phyloP scores from a whole-genome alignment of 2,888 invertebrate genomes.

The Aethes cnicana region DNA sequence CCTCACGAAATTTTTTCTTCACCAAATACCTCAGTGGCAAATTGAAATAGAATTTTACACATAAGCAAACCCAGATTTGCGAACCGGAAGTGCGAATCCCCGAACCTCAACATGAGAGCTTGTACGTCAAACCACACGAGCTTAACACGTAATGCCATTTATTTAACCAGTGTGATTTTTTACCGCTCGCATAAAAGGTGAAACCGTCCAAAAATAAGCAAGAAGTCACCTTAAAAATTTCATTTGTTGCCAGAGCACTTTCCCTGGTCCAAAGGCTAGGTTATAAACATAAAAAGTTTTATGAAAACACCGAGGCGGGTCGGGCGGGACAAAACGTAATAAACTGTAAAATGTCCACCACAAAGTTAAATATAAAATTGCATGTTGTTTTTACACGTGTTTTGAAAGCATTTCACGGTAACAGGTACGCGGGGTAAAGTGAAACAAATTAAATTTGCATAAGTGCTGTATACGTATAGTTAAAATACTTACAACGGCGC shows the following conservation, averaged over 20 bases:
- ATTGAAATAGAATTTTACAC: too few species aligned
- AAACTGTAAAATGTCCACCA: constrained; percentile 60
- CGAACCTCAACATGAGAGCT: too few species aligned
- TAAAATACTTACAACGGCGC: constrained; percentile 6
- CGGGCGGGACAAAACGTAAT: constrained; percentile 58
- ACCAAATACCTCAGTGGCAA: too few species aligned
- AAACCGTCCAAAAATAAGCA: constrained; percentile 45
- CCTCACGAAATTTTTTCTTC: too few species aligned
- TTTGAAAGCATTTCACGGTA: constrained; percentile 33
- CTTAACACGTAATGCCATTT: neutral
- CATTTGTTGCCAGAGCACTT: constrained; percentile 55
- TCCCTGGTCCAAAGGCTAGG: constrained; percentile 44
- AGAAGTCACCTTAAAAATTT: constrained; percentile 54
- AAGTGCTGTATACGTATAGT: constrained; percentile 23
- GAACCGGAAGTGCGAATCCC: too few species aligned
- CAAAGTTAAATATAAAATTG: constrained; percentile 54
- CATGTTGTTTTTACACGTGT: constrained; percentile 41
- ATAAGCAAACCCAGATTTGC: too few species aligned
- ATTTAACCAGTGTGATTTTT: constrained; percentile 4
- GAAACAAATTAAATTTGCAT: constrained; percentile 33
- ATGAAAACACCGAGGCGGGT: constrained; percentile 57
- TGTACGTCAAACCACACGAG: too few species aligned
- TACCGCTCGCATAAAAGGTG: constrained; percentile 2
- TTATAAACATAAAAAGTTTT: constrained; percentile 72
- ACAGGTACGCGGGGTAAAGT: constrained; percentile 28